Evolutionary conservation across 2,113 vertebrate genomes (phyloP).

Genomic region (Chloroceryle aenea): DNA sequence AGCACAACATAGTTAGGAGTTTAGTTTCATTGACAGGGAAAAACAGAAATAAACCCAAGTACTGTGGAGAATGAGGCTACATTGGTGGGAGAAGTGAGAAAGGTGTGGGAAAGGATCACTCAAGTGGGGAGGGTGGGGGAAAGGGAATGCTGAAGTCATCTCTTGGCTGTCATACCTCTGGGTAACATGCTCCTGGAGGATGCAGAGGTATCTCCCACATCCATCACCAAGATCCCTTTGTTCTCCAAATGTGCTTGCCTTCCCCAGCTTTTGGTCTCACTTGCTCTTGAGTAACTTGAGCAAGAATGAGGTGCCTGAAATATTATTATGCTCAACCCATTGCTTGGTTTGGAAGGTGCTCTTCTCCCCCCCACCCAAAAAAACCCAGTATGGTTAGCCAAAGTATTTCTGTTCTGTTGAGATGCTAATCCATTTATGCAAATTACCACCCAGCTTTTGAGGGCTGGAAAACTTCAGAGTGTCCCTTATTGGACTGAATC

Average conservation of each 20-base stretch:
- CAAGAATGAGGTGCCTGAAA: background rate
- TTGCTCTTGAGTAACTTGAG: background rate
- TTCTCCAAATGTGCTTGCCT: background rate
- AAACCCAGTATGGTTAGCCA: background rate
- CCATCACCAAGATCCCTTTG: background rate
- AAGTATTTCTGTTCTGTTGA: background rate
- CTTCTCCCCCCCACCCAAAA: background rate
- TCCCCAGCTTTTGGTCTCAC: background rate
- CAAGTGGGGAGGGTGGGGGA: background rate
- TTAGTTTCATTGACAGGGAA: background rate
- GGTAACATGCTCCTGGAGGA: background rate
- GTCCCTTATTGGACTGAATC: background rate
- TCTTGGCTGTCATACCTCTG: background rate
- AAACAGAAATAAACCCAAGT: slow-evolving; percentile 5
- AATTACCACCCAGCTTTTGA: background rate
- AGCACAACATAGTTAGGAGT: background rate
- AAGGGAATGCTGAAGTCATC: background rate
- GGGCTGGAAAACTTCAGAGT: background rate
- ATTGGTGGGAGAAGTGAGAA: background rate
- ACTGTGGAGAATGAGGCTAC: background rate
- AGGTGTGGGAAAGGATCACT: background rate
- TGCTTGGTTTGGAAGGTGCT: background rate
- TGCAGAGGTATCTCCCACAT: background rate
- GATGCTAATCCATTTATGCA: background rate
- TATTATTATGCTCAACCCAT: fast-evolving